Conservation (phyloP, 2,888 invertebrate species). For the Ennomos fuscantarius region DNA sequence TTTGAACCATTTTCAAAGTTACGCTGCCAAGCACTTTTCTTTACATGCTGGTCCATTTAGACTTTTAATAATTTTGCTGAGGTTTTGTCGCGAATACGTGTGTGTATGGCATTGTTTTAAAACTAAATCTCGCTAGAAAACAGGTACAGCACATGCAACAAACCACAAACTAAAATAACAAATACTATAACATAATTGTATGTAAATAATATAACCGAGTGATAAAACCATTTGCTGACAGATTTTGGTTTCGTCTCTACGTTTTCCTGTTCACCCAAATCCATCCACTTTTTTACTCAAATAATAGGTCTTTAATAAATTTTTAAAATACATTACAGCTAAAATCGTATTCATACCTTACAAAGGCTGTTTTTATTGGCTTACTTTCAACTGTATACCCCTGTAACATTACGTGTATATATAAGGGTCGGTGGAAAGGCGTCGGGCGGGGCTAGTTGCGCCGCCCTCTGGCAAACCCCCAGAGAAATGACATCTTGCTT, state of each 20-base stretch:
- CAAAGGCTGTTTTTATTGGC: conserved; percentile 20
- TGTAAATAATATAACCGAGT: too few species aligned
- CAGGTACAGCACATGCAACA: too few species aligned
- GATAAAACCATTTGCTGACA: too few species aligned
- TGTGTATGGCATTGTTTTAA: too few species aligned
- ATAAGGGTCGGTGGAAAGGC: conserved; percentile 32
- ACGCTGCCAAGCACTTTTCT: conserved; percentile 10
- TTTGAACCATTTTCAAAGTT: conserved; percentile 13
- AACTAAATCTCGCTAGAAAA: too few species aligned
- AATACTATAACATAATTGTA: too few species aligned
- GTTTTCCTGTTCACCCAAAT: conserved; percentile 14
- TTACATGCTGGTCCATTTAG: background rate
- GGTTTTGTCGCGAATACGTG: conserved; percentile 18
- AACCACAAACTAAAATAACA: too few species aligned
- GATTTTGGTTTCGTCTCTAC: too few species aligned
- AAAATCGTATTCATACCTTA: too few species aligned
- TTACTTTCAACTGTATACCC: conserved; percentile 14
- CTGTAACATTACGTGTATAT: conserved; percentile 18
- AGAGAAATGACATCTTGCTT: conserved; percentile 9
- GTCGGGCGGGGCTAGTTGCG: conserved; percentile 42
- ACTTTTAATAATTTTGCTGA: conserved; percentile 10
- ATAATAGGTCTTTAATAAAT: background rate
- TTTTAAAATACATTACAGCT: background rate
- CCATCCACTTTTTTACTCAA: conserved; percentile 15
- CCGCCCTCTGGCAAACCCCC: conserved; percentile 40